phyloP scores from a whole-genome alignment of 2,797 vertebrate species.

The Sebastes cheni region DNA sequence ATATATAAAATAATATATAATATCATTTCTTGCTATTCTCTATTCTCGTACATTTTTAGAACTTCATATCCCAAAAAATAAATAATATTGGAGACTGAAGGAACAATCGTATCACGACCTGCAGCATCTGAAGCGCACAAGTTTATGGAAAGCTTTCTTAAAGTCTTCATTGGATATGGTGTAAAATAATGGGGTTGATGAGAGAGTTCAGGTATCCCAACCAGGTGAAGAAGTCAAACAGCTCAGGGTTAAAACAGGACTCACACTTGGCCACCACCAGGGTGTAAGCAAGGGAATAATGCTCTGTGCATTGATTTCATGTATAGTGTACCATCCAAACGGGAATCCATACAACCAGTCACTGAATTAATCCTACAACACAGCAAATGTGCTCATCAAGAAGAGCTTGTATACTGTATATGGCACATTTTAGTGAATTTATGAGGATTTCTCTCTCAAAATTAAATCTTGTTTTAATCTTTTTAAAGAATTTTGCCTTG shows the following conservation, averaged over 20 bases:
- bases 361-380: not conserved
- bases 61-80: not conserved
- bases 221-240: constrained; percentile 99
- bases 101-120: constrained; percentile 44
- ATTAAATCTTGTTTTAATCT: not conserved
- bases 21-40: not conserved
- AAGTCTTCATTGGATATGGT: constrained; percentile 99
- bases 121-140: constrained; percentile 90
- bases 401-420: not conserved
- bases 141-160: constrained; percentile 97
- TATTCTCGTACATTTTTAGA: not conserved
- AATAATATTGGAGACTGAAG: not conserved
- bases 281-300: constrained; percentile 44
- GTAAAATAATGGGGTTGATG: constrained; percentile 98
- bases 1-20: too few relatives aligned
- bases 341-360: constrained; percentile 5
- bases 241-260: constrained; percentile 88
- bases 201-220: constrained; percentile 97
- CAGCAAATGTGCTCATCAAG: not conserved
- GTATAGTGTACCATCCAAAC: not conserved
- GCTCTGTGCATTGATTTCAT: not conserved
- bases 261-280: constrained; percentile 77
- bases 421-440: not conserved
- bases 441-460: not conserved
- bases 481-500: not conserved